Conservation (phyloP, 2,888 invertebrate genomes). For the Hedychridium roseum region DNA sequence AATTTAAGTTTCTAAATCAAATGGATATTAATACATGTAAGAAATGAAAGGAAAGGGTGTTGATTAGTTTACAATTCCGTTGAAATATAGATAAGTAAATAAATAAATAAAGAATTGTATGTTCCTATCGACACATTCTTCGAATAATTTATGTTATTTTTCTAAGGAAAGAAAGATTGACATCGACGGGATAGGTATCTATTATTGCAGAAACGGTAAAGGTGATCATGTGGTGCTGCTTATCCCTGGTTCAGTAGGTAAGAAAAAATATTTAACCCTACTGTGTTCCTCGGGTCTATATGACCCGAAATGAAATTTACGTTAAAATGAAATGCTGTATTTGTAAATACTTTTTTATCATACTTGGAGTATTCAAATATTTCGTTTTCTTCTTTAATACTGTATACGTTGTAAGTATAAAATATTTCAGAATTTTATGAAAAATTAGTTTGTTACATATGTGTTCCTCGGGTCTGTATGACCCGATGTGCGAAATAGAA, state of each 20-base stretch:
- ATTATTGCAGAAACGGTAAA: constrained; percentile 69
- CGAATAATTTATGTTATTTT: too few relatives aligned
- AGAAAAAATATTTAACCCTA: constrained; percentile 26
- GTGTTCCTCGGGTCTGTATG: too few relatives aligned
- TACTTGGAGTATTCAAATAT: background rate
- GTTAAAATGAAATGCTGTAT: constrained; percentile 3
- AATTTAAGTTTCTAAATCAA: constrained; percentile 2
- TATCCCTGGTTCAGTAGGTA: constrained; percentile 81
- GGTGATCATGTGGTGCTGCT: constrained; percentile 71
- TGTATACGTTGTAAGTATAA: background rate
- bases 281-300: too few relatives aligned
- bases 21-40: background rate
- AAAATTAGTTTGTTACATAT: too few relatives aligned
- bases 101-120: too few relatives aligned
- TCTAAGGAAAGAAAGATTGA: constrained; percentile 72
- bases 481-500: too few relatives aligned
- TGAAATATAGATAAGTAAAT: constrained; percentile 2
- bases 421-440: background rate
- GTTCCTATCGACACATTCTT: too few relatives aligned
- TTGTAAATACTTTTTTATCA: background rate
- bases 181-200: constrained; percentile 70
- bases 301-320: too few relatives aligned
- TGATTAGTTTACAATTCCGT: background rate
- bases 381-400: background rate
- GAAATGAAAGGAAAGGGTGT: background rate